phyloP scores from a whole-genome alignment of 1,140 invertebrate genomes.

The Armadillidium nasatum region DNA sequence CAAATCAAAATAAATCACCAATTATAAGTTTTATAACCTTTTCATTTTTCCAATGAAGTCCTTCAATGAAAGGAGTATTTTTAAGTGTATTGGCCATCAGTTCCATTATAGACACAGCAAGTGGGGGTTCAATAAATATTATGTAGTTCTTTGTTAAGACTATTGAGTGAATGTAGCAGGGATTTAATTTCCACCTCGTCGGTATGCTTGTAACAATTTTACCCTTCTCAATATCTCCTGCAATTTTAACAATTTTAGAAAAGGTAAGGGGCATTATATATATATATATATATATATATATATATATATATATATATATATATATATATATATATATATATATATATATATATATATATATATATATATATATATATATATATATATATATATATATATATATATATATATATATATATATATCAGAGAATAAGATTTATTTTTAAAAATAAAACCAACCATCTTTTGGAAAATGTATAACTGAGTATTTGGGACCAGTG shows the following conservation, averaged over 20 bases:
- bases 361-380: no score
- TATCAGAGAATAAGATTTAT: no score
- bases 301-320: no score
- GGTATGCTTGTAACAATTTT: background rate
- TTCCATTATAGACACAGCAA: constrained; percentile 6
- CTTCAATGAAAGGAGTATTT: constrained; percentile 7
- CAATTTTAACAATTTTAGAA: background rate
- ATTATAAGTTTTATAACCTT: background rate
- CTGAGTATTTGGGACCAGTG: constrained; percentile 39
- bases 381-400: no score
- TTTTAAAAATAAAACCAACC: constrained; percentile 22
- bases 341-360: no score
- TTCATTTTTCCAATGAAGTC: background rate
- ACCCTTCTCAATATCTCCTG: background rate
- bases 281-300: no score
- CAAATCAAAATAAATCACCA: background rate
- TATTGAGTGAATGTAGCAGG: constrained; percentile 2
- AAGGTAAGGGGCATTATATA: no score
- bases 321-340: no score
- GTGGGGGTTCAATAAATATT: background rate
- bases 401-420: no score
- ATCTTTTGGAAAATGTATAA: constrained; percentile 37
- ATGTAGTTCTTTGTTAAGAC: constrained; percentile 14
- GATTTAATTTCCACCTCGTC: background rate
- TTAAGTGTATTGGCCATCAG: background rate